These are phyloP conservation scores for Cololabis saira DNA, from an alignment of 2,113 vertebrate genomes.

Conservation along the genomic window DNA sequence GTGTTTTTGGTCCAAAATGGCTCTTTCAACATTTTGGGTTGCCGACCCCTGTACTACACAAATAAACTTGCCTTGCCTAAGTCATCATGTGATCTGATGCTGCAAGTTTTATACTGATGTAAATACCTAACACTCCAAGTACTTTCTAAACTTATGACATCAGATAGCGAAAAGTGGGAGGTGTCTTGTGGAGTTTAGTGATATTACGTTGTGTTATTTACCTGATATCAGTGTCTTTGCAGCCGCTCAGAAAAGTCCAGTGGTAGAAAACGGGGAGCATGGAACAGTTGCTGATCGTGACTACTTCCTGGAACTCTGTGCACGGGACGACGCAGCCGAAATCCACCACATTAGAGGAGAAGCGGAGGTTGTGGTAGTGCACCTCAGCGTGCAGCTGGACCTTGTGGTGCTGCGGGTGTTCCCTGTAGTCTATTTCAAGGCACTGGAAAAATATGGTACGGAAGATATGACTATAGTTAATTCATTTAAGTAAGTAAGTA, in stretches of 20 bases:
- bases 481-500: background rate
- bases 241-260: slow-evolving; percentile 82
- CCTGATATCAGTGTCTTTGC: slow-evolving; percentile 67
- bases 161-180: background rate
- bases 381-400: slow-evolving; percentile 81
- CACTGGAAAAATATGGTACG: slow-evolving; percentile 25
- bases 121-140: too few species aligned
- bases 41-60: too few species aligned
- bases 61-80: too few species aligned
- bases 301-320: slow-evolving; percentile 69
- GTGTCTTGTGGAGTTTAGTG: too few species aligned
- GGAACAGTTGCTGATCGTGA: slow-evolving; percentile 87
- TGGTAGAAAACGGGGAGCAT: slow-evolving; percentile 80
- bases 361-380: slow-evolving; percentile 85
- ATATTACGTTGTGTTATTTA: slow-evolving; percentile 53
- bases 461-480: background rate
- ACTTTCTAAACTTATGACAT: too few species aligned
- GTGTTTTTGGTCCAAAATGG: too few species aligned
- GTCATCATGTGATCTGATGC: too few species aligned
- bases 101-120: too few species aligned
- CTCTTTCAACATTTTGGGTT: too few species aligned
- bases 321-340: slow-evolving; percentile 88
- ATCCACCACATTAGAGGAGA: slow-evolving; percentile 81
- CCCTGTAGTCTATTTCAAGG: slow-evolving; percentile 80
- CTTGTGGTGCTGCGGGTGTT: slow-evolving; percentile 82